These are phyloP conservation scores for Eurois occulta DNA, from an alignment of 2,888 invertebrate species.

Conservation along the genomic window DNA sequence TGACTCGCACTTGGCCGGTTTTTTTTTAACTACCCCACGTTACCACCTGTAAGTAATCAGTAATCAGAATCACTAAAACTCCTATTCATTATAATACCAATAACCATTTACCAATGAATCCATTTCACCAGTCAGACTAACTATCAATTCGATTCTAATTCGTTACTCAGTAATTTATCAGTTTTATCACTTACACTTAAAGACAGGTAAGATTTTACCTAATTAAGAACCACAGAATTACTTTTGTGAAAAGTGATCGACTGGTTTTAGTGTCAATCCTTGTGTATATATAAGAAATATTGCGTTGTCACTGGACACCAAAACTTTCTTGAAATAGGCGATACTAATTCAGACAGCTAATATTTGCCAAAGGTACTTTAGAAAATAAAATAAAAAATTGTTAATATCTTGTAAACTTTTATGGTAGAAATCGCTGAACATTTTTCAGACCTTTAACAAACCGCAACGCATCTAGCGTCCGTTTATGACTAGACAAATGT, in stretches of 20 bases:
- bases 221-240: conserved; percentile 32
- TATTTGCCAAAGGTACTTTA: neutral
- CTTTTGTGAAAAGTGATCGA: conserved; percentile 5
- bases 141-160: conserved; percentile 15
- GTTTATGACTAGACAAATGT: neutral
- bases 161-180: conserved; percentile 28
- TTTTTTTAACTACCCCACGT: conserved; percentile 15
- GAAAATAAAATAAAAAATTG: neutral
- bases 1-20: too few relatives aligned
- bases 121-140: neutral
- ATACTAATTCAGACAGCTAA: neutral
- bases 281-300: neutral
- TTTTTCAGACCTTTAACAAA: neutral
- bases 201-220: conserved; percentile 23
- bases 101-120: neutral
- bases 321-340: neutral
- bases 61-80: neutral
- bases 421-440: neutral
- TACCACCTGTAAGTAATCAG: conserved; percentile 15
- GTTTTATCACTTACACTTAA: conserved; percentile 44
- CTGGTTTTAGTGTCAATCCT: conserved; percentile 15
- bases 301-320: neutral
- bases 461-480: neutral
- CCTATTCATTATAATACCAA: neutral
- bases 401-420: too few relatives aligned